A percentile compares a stretch with the other conserved stretches of the same genome.
Evolutionary conservation across 1,140 invertebrate species (phyloP).

Genomic region (Tetragnatha versicolor): DNA sequence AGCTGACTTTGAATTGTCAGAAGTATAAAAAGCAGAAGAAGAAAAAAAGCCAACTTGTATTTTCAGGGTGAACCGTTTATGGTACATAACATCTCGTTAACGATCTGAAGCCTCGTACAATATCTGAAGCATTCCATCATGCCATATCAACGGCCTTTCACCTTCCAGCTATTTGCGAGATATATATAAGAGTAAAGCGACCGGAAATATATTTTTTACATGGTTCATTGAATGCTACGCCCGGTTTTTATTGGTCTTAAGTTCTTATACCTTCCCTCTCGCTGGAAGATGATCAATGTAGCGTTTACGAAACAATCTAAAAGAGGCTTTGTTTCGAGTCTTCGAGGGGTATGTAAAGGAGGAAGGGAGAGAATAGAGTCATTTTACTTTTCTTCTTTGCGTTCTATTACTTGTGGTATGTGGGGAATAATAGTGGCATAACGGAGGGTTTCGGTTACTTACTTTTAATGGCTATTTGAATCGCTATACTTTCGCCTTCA

Average conservation of each 20-base stretch:
- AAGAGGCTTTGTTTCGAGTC: slow-evolving; percentile 24
- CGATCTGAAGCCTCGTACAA: slow-evolving; percentile 24
- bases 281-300: slow-evolving; percentile 29
- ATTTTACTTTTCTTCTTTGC: neutral
- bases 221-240: slow-evolving; percentile 44
- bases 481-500: neutral
- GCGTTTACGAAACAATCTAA: slow-evolving; percentile 20
- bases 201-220: slow-evolving; percentile 38
- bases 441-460: slow-evolving; percentile 10
- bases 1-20: slow-evolving; percentile 22
- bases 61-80: slow-evolving; percentile 35
- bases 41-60: too few relatives aligned
- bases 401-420: neutral
- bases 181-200: slow-evolving; percentile 23
- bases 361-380: neutral
- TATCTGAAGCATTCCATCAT: slow-evolving; percentile 44
- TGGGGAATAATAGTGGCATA: neutral
- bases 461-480: slow-evolving; percentile 8
- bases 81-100: slow-evolving; percentile 46
- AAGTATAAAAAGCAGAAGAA: neutral
- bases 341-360: slow-evolving; percentile 27
- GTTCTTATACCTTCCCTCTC: slow-evolving; percentile 20
- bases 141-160: slow-evolving; percentile 38
- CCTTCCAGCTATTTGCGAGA: slow-evolving; percentile 33
- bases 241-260: slow-evolving; percentile 29